Evolutionary conservation across 2,888 invertebrate species (phyloP).

Genomic region (Sminthurinus aureus): DNA sequence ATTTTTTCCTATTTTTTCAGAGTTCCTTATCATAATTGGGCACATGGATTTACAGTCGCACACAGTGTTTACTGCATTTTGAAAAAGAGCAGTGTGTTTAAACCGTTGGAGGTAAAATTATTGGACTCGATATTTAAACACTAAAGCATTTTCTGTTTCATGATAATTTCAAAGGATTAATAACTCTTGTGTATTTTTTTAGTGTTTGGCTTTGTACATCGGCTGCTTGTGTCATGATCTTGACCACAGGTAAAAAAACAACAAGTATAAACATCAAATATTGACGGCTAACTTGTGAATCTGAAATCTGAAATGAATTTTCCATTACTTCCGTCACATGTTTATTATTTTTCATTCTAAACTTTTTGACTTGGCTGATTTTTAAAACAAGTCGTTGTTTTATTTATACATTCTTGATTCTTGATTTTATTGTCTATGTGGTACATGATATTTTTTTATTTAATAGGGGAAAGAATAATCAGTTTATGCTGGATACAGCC

Average conservation of each 20-base stretch:
- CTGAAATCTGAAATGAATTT: no score
- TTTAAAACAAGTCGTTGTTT: no score
- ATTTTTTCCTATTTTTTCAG: no score
- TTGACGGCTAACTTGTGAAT: no score
- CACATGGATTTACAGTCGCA: conserved; percentile 86
- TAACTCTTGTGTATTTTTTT: not conserved
- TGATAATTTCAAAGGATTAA: not conserved
- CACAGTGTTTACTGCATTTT: conserved; percentile 82
- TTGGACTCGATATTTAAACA: no score
- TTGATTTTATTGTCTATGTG: no score
- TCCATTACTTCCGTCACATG: no score
- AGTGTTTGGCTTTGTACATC: conserved; percentile 70
- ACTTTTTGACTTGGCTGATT: no score
- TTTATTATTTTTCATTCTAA: no score
- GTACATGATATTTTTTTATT: no score
- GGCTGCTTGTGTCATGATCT: conserved; percentile 85
- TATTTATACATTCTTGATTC: no score
- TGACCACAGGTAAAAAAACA: conserved; percentile 90
- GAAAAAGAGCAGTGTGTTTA: conserved; percentile 69
- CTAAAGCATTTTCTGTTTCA: no score
- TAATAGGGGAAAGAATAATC: conserved; percentile 80
- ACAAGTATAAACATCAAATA: conserved; percentile 71
- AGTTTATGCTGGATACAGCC: conserved; percentile 82
- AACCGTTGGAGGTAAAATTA: conserved; percentile 71
- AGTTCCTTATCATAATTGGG: conserved; percentile 71